Base-by-base conservation (phyloP, 2,113 vertebrate species). In the Balaeniceps rex region DNA sequence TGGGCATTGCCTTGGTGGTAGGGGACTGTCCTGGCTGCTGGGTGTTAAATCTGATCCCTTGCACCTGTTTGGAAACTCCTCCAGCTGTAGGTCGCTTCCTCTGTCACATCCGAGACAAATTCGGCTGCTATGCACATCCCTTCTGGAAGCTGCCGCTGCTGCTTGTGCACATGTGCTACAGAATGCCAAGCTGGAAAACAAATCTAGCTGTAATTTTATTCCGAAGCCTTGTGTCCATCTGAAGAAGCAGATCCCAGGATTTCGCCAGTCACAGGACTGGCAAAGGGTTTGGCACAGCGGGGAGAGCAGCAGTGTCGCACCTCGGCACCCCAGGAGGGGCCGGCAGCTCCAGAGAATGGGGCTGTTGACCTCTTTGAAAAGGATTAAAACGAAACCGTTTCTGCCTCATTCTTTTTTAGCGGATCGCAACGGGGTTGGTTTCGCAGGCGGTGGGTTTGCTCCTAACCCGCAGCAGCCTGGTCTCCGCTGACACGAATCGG, bases 1-100 rank as follows among this genome's bases (percentile, higher is more conserved):
- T 75, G 55, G 88, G 87, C 80, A 6, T 36, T 58, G 76, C 29
- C 40, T 14, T 14, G 21, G 21, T 54, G 82, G 36, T 9, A 19
- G 46, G 42, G 75, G 47, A 31, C 51, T 42, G 68, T 54, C 29
- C 46, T 51, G 63, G 61, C 78, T 38, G 54, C 85, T 54, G 76
- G 64, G 5, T 10, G 71, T 31, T 75, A 23, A n/a, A 58, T 69
- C 58, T 12, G 24, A n/a, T 92, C 64, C 36, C 72, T 8, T 92
- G 82, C 92, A 89, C 96, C 96, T 97, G 96, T 79, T 96, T 60
- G 92, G 91, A 76, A 87, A n/a, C 83, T 92, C 84, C 24, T 85
- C 49, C 46, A 25, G 69, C 44, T n/a, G 52, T 33, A 51, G 85
- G 83, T 76, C 91, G 72, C 83, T 97, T 97, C 96, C 96, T 95